Conservation (phyloP, 1,140 invertebrate species). For the Plectus sambesii region DNA sequence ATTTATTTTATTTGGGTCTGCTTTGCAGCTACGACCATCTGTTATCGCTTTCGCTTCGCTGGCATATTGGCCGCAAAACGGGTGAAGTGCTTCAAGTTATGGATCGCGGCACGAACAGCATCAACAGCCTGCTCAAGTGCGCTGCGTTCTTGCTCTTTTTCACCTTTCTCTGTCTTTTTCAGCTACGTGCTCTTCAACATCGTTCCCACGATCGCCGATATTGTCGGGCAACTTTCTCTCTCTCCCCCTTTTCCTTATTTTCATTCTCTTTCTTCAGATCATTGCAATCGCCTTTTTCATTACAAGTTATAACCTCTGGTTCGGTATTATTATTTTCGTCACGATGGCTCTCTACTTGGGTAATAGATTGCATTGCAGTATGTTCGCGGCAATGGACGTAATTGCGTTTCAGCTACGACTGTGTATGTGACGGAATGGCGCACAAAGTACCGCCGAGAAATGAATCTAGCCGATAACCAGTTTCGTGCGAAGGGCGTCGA, state of each 20-base stretch:
- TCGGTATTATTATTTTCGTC: slow-evolving; percentile 78
- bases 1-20: no score
- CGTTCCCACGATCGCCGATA: slow-evolving; percentile 77
- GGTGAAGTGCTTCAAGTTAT: slow-evolving; percentile 85
- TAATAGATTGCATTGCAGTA: slow-evolving; percentile 48
- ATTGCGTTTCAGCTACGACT: slow-evolving; percentile 58
- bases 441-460: slow-evolving; percentile 76
- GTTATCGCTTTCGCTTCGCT: slow-evolving; percentile 52
- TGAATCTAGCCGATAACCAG: slow-evolving; percentile 85
- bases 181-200: slow-evolving; percentile 58
- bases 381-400: slow-evolving; percentile 1
- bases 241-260: no score
- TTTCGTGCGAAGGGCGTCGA: slow-evolving; percentile 80
- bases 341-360: slow-evolving; percentile 84
- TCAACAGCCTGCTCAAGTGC: slow-evolving; percentile 75
- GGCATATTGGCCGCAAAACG: slow-evolving; percentile 84
- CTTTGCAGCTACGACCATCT: slow-evolving; percentile 32
- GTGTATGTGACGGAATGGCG: slow-evolving; percentile 85
- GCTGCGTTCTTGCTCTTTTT: slow-evolving; percentile 22
- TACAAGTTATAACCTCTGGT: slow-evolving; percentile 74
- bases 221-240: no score
- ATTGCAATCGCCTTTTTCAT: slow-evolving; percentile 83
- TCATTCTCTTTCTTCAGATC: no score
- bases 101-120: slow-evolving; percentile 85
- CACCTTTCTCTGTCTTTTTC: slow-evolving; percentile 23